phyloP scores from a whole-genome alignment of 2,113 vertebrate species.

The Notothenia rossii region DNA sequence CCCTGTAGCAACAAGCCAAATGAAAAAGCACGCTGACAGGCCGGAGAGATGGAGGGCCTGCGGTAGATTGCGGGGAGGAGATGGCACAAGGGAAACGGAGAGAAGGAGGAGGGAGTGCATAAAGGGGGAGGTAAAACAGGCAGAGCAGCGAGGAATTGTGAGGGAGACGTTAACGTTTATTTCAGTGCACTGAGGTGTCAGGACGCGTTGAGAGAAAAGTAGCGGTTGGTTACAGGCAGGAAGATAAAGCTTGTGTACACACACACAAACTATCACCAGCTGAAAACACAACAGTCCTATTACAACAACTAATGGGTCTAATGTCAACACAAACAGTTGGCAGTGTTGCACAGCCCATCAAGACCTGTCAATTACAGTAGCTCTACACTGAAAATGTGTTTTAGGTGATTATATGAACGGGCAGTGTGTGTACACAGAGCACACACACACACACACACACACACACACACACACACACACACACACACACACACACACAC shows the following conservation, averaged over 20 bases:
- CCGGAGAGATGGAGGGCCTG: slow-evolving; percentile 85
- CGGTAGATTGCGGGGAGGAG: slow-evolving; percentile 76
- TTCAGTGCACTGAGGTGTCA: slow-evolving; percentile 56
- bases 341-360: slow-evolving; percentile 52
- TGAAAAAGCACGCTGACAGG: slow-evolving; percentile 84
- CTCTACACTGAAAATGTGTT: slow-evolving; percentile 54
- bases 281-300: slow-evolving; percentile 60
- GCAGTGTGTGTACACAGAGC: slow-evolving; percentile 17
- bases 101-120: background rate
- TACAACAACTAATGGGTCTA: slow-evolving; percentile 71
- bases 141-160: slow-evolving; percentile 34
- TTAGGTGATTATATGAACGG: slow-evolving; percentile 51
- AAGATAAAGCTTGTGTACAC: slow-evolving; percentile 43
- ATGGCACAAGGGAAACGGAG: slow-evolving; percentile 39
- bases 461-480: too few relatives aligned
- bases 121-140: slow-evolving; percentile 34
- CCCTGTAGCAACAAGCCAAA: slow-evolving; percentile 86
- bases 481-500: too few relatives aligned
- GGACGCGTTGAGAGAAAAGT: slow-evolving; percentile 35
- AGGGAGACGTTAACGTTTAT: slow-evolving; percentile 56
- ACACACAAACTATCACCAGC: slow-evolving; percentile 38
- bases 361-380: slow-evolving; percentile 66
- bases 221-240: slow-evolving; percentile 27
- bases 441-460: background rate
- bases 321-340: slow-evolving; percentile 73